Evolutionary conservation across 2,888 invertebrate genomes (phyloP).

Genomic region (Rugalucina vietnamica): DNA sequence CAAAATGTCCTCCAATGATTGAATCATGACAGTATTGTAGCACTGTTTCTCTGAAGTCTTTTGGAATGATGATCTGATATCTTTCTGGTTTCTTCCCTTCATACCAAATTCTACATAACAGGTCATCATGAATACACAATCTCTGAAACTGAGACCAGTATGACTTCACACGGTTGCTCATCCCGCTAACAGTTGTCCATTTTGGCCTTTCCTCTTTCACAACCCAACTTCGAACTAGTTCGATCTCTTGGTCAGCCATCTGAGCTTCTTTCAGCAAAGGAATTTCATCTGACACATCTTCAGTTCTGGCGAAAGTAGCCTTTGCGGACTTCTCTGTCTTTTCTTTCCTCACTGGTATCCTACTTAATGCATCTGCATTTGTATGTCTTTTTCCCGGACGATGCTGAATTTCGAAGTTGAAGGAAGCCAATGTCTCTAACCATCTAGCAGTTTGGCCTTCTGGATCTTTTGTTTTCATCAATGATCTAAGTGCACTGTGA

Average conservation of each 20-base stretch:
- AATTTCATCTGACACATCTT: not conserved
- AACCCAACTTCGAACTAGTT: not conserved
- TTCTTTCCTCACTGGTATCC: not conserved
- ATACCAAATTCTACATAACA: conserved; percentile 5
- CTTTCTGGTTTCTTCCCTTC: conserved; percentile 1
- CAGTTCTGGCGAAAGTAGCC: not conserved
- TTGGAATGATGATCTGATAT: not conserved
- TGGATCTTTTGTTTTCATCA: not conserved
- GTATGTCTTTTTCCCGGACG: not conserved
- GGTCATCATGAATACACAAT: conserved; percentile 2
- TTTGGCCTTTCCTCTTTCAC: not conserved
- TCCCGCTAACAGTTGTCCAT: conserved; percentile 4
- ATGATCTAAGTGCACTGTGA: not conserved
- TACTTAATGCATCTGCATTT: not conserved
- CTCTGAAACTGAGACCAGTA: conserved; percentile 2
- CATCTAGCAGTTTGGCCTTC: not conserved
- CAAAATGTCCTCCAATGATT: conserved; percentile 9
- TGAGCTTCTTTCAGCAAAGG: not conserved
- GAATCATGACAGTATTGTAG: conserved; percentile 1
- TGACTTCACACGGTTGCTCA: not conserved
- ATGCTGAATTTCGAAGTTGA: not conserved
- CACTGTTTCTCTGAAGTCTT: not conserved
- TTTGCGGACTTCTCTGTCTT: not conserved
- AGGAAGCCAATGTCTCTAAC: not conserved
- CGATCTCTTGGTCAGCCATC: not conserved